phyloP scores from a whole-genome alignment of 2,797 vertebrate species.

The Labeo calbasu region DNA sequence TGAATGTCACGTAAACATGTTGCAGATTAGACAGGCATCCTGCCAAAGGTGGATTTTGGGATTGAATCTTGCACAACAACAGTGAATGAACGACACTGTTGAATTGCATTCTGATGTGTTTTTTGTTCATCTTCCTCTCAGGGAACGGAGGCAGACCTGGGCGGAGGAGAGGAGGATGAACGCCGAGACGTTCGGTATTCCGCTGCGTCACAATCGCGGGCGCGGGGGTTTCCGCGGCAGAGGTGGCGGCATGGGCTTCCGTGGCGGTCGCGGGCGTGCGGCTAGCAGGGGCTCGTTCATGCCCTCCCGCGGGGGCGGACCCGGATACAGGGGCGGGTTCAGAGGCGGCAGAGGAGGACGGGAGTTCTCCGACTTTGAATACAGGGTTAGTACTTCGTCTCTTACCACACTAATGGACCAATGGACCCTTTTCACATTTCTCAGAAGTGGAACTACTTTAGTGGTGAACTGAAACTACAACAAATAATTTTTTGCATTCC shows the following conservation, averaged over 20 bases:
- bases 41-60: neutral
- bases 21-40: neutral
- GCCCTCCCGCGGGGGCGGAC: constrained; percentile 73
- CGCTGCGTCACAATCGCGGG: constrained; percentile 87
- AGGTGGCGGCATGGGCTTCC: constrained; percentile 87
- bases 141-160: constrained; percentile 93
- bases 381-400: constrained; percentile 81
- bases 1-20: neutral
- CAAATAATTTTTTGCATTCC: neutral
- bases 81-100: neutral
- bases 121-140: constrained; percentile 58
- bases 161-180: constrained; percentile 95
- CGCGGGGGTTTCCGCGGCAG: constrained; percentile 89
- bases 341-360: constrained; percentile 89
- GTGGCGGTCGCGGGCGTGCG: constrained; percentile 86
- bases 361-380: constrained; percentile 94
- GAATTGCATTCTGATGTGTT: neutral
- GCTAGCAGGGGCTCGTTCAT: constrained; percentile 81
- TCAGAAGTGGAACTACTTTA: neutral
- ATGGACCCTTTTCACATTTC: neutral
- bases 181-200: constrained; percentile 95
- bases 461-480: neutral
- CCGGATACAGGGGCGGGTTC: constrained; percentile 87
- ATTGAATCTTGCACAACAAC: neutral
- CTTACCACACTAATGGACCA: neutral